Evolutionary conservation across 2,113 vertebrate genomes (phyloP), one percentile per base, ranked within the genome.

Genomic region (Aplodontia rufa): DNA sequence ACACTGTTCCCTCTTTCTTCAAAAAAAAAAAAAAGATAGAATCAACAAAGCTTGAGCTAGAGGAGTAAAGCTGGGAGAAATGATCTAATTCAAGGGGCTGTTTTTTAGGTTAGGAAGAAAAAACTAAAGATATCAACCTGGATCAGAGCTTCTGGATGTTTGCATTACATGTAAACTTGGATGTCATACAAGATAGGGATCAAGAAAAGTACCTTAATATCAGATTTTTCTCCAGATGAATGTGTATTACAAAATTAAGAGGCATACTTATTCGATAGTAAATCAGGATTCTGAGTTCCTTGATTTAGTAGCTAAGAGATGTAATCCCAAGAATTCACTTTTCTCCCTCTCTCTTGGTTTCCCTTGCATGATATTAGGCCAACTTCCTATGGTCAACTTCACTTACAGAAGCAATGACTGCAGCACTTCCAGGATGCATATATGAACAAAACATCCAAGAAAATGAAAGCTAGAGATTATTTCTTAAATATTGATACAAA

Each of bases 391-490:
- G 35, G 66, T 17, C 51, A 86, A 8, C 7, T 76, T 87, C 51
- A 82, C 51, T 86, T 60, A 49, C 10, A 28, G 16, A 26, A 60
- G 7, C 71, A 68, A 62, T 30, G 8, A 49, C 42, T 84, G 14
- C 8, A 45, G 35, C 5, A 79, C 30, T 75, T 62, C 40, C 28
- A 51, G 20, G 32, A 26, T 86, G 78, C 51, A 64, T 42, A n/a
- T 81, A 35, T 84, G 11, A 84, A 68, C 55, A 64, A 91, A 91
- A 90, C 10, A 90, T 16, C 13, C 62, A 62, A 62, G n/a, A 93
- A 94, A 14, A 74, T 84, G 75, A 94, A 40, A 90, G 60, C 58
- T 17, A 78, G 16, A 69, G n/a, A 82, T 62, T 76, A 58, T 91
- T 79, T 74, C 62, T 79, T 69, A 92, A 35, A 94, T 55, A 30